A percentile compares a stretch with the other conserved stretches of the same genome.
These are phyloP conservation scores for Pseudomyrmex cubaensis DNA, from an alignment of 1,140 invertebrate genomes.

Conservation along the genomic window DNA sequence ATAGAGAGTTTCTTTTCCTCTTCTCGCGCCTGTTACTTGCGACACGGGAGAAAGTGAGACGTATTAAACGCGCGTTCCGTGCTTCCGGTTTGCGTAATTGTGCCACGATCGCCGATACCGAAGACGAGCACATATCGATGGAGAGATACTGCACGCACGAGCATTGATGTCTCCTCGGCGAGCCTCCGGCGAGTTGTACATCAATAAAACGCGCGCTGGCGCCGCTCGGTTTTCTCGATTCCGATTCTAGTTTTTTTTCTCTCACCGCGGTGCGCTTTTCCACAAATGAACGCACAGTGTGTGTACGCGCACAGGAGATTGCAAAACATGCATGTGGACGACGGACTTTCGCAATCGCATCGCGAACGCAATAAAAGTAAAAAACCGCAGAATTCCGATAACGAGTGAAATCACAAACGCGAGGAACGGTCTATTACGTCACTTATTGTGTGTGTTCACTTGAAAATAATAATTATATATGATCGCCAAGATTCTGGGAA, in stretches of 20 bases:
- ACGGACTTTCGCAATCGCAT: conserved; percentile 36
- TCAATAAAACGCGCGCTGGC: not conserved
- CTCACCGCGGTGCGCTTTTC: not conserved
- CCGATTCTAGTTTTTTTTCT: not conserved
- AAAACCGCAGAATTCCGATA: conserved; percentile 25
- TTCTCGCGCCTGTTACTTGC: not conserved
- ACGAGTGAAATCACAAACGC: conserved; percentile 1
- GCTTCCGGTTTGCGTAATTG: conserved; percentile 58
- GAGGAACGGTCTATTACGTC: not conserved
- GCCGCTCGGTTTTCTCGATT: too few species aligned
- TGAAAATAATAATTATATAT: not conserved
- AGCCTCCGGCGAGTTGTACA: not conserved
- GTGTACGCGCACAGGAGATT: not conserved
- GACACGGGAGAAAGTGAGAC: conserved; percentile 58
- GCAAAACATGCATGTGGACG: not conserved
- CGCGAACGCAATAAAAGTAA: not conserved
- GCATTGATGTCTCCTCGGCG: conserved; percentile 66
- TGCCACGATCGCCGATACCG: not conserved
- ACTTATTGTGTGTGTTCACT: not conserved
- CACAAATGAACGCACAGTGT: not conserved
- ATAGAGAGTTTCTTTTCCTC: not conserved
- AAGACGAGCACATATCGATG: not conserved
- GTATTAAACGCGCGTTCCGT: conserved; percentile 27
- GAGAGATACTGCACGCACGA: conserved; percentile 64
- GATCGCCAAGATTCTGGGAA: too few species aligned